These are phyloP conservation scores for Drosophila bocqueti DNA, from an alignment of 1,140 invertebrate genomes.

Conservation along the genomic window DNA sequence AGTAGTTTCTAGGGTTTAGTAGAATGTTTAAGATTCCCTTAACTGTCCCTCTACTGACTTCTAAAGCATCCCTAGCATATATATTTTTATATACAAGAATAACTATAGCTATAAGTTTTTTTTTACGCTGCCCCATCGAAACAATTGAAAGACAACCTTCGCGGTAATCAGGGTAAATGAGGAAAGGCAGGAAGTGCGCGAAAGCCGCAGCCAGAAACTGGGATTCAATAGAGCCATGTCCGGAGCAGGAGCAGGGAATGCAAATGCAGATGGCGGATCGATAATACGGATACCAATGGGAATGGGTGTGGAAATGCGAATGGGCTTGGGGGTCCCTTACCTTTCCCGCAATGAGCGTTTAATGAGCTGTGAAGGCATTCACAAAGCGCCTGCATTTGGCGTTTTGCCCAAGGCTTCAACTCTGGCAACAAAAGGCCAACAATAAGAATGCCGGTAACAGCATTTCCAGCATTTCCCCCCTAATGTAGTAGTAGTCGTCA, in stretches of 20 bases:
- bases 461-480: background rate
- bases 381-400: conserved; percentile 43
- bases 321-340: background rate
- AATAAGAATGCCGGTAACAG: conserved; percentile 4
- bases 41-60: background rate
- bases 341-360: conserved; percentile 32
- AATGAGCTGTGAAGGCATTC: conserved; percentile 45
- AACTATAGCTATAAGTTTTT: background rate
- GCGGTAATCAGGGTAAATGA: conserved; percentile 39
- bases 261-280: conserved; percentile 28
- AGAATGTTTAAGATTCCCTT: too few relatives aligned
- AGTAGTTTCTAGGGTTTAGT: too few relatives aligned
- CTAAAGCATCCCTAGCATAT: background rate
- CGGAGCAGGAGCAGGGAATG: conserved; percentile 11
- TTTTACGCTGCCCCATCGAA: background rate
- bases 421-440: conserved; percentile 18
- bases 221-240: background rate
- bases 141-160: conserved; percentile 24
- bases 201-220: conserved; percentile 14
- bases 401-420: conserved; percentile 25
- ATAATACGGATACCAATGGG: conserved; percentile 21
- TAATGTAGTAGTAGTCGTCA: background rate
- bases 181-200: conserved; percentile 9
- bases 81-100: background rate
- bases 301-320: background rate